Base-by-base conservation (phyloP, 2,113 vertebrate genomes). In the Cyphomyrus plagiostoma region DNA sequence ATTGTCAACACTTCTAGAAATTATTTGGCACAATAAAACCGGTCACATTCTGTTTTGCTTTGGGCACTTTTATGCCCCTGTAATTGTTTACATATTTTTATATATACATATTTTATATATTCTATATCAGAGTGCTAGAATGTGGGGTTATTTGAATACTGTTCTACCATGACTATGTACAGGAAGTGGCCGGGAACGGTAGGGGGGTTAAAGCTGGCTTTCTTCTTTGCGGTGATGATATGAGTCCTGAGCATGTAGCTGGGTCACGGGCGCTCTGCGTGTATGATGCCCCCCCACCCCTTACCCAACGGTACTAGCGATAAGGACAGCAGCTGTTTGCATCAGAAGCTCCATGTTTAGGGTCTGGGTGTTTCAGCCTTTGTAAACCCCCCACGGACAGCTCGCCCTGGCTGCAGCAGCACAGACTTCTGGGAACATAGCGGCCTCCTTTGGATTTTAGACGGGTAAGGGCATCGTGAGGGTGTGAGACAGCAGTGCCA, bases 51-150 rank as follows among this genome's bases (percentile, higher is more conserved):
- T 42, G 35, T 35, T 80, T 7, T 19, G 35, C 74, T 80, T 80
- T 42, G 13, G 74, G 74, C 17, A 80, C 74, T 8, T 80, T 80
- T 80, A 70, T 70, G 35, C 74, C 74, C 74, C 15, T 7, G 15
- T 80, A 42, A 80, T 80, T 42, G 74, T 80, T 80, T 80, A 80
- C 74, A 80, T 80, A 19, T 80, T 80, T 80, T 80, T 80, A 77
- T 77, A 77, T 74, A 15, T 74, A 35, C 46, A 9, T 48, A 8
- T 48, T 48, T 48, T 48, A 48, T 48, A 48, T 48, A 48, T 48
- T 77, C 0, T 77, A 39, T 39, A 39, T 77, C 13, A 5, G 15
- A 19, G 70, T 39, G 70, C 30, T 80, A 42, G 17, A 80, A 80
- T 80, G 35, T 19, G 35, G 13, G 74, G 6, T 35, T 42, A 80